Base-by-base conservation (phyloP, 2,113 vertebrate genomes). In the Bufo bufo region DNA sequence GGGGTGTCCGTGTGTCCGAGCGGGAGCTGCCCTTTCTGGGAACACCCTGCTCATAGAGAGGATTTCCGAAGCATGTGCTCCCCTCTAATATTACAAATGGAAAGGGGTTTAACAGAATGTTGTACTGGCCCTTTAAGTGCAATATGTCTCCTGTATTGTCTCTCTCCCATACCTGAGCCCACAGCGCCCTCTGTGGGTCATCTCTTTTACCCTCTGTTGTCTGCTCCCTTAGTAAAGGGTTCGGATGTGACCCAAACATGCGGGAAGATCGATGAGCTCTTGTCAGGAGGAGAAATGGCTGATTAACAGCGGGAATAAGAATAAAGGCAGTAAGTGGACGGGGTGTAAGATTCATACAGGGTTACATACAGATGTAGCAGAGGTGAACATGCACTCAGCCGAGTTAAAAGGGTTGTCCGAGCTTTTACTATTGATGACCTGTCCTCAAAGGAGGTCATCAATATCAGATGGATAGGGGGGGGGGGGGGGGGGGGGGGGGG, bases 311-410 rank as follows among this genome's bases (percentile, higher is more conserved):
- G 71, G 71, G 71, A 47, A 45, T 47, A 74, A 33, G 4, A 69
- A 16, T 74, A 74, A 7, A 6, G 13, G 16, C 6, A 5, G 43
- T 66, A 71, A 7, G 13, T 2, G 47, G 17, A 14, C 3, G 33
- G 4, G 4, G 66, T 23, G 10, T 3, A 23, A 33, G n/a, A 3
- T 6, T 33, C 23, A 23, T 71, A 2, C 7, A 0, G 6, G 63
- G 63, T 66, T 66, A 33, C n/a, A 33, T 71, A 4, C 23, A 74
- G 71, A 74, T 74, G 71, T 17, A 74, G 71, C 71, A 74, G 71
- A 74, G 71, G 14, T 74, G 71, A 47, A 14, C 6, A 13, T 72
- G 69, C 33, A 1, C 65, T 66, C 33, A 33, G 33, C 33, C 33
- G 33, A 33, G 33, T 33, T 33, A 33, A 33, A 33, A 33, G 33